Conservation (phyloP, 2,888 invertebrate genomes). For the Drosophila mimica region DNA sequence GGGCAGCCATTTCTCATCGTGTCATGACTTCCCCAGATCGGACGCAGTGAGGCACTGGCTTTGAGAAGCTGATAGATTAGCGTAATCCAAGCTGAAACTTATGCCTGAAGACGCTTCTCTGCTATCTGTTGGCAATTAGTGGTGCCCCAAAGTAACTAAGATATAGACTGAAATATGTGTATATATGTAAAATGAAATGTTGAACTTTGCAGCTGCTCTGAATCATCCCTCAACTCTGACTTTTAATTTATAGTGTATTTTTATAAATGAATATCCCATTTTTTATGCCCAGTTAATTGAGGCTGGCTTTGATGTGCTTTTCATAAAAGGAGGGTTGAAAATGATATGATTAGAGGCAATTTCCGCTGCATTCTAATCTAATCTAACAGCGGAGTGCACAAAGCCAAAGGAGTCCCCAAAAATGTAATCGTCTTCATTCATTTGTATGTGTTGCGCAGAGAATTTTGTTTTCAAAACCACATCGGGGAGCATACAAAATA, state of each 20-base stretch:
- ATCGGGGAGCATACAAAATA: conserved; percentile 38
- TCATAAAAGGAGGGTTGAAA: conserved; percentile 8
- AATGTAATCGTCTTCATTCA: conserved; percentile 51
- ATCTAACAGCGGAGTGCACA: conserved; percentile 66
- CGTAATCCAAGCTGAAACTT: conserved; percentile 34
- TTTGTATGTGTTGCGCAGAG: conserved; percentile 22
- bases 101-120: not conserved
- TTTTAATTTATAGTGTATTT: not conserved
- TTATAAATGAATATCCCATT: not conserved
- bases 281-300: conserved; percentile 9
- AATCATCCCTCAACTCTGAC: not conserved
- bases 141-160: not conserved
- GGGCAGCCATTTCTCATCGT: conserved; percentile 51
- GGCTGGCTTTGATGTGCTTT: conserved; percentile 44
- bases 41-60: conserved; percentile 11
- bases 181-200: not conserved
- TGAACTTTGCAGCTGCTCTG: not conserved
- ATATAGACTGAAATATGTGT: conserved; percentile 1
- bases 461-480: conserved; percentile 31
- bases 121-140: conserved; percentile 36
- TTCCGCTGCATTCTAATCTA: conserved; percentile 46
- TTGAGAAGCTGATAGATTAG: conserved; percentile 43
- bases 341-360: conserved; percentile 46
- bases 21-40: conserved; percentile 38
- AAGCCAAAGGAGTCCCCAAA: conserved; percentile 47